A percentile compares a stretch with the other conserved stretches of the same genome.
Conservation (phyloP, 2,113 vertebrate species). For the Pelusios castaneus region DNA sequence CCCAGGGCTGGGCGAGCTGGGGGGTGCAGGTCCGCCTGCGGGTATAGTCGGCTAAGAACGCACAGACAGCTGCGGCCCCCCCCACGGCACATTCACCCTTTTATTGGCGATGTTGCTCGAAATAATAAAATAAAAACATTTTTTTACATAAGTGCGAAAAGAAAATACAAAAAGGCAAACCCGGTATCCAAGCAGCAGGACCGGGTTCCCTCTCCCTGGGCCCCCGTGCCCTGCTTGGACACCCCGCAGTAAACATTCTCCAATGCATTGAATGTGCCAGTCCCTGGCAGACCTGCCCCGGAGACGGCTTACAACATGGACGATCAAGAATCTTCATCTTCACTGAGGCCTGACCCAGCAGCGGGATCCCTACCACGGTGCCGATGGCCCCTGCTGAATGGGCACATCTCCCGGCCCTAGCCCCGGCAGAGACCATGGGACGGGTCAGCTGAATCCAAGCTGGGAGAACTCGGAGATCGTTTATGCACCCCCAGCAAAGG, state of each 20-base stretch:
- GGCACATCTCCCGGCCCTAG: too few relatives aligned
- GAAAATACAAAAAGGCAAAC: neutral
- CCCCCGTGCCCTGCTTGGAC: rapidly evolving
- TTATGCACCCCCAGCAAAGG: too few relatives aligned
- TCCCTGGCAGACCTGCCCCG: too few relatives aligned
- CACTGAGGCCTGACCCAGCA: too few relatives aligned
- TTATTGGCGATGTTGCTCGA: neutral
- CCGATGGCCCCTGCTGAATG: too few relatives aligned
- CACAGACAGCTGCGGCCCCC: neutral
- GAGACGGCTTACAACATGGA: neutral
- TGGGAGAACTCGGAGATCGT: too few relatives aligned
- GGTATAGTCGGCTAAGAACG: neutral
- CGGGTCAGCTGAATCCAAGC: too few relatives aligned
- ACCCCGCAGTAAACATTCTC: neutral
- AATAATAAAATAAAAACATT: neutral
- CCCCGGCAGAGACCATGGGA: too few relatives aligned
- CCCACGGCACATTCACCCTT: neutral
- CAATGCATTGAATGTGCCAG: neutral
- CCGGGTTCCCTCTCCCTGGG: neutral
- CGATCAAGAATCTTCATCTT: too few relatives aligned
- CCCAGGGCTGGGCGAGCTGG: too few relatives aligned
- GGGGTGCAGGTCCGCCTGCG: too few relatives aligned
- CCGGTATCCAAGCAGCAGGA: neutral
- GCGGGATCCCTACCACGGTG: too few relatives aligned
- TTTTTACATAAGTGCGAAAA: neutral